Evolutionary conservation across 2,888 invertebrate species (phyloP).

Genomic region (Clostera curtula): DNA sequence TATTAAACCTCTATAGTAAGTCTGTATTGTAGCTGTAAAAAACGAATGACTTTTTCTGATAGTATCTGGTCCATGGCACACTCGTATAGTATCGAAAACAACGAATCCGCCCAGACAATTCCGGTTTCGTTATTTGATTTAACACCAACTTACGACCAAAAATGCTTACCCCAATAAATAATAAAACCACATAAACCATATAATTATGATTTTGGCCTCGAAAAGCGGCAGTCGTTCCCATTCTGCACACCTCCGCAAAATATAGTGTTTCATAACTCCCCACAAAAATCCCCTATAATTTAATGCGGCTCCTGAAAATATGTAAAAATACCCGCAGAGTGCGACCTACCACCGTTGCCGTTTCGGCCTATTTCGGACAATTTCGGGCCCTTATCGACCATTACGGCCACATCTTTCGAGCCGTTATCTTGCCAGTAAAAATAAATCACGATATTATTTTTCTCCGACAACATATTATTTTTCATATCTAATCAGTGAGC

Average conservation of each 20-base stretch:
- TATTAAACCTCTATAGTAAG: too few species aligned
- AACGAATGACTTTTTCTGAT: too few species aligned
- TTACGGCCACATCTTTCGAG: constrained; percentile 53
- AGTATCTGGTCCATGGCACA: too few species aligned
- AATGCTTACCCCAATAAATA: constrained; percentile 34
- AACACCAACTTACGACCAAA: constrained; percentile 28
- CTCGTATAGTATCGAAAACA: too few species aligned
- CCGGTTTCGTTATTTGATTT: constrained; percentile 26
- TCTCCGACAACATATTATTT: constrained; percentile 55
- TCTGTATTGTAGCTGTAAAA: too few species aligned
- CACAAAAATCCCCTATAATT: constrained; percentile 58
- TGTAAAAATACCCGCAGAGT: constrained; percentile 58
- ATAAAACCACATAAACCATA: constrained; percentile 37
- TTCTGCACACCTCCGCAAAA: constrained; percentile 55
- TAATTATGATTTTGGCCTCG: constrained; percentile 51
- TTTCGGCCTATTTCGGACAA: constrained; percentile 49
- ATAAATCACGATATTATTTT: constrained; percentile 68
- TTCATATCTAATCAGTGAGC: constrained; percentile 64
- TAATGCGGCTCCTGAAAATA: constrained; percentile 59
- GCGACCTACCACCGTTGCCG: constrained; percentile 44
- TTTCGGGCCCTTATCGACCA: constrained; percentile 34
- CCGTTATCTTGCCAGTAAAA: constrained; percentile 56
- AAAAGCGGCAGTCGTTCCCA: constrained; percentile 48
- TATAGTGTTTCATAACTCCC: constrained; percentile 62
- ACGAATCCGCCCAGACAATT: too few species aligned